These are phyloP conservation scores for Drosophila seclusa DNA, from an alignment of 2,888 invertebrate species.

Conservation along the genomic window DNA sequence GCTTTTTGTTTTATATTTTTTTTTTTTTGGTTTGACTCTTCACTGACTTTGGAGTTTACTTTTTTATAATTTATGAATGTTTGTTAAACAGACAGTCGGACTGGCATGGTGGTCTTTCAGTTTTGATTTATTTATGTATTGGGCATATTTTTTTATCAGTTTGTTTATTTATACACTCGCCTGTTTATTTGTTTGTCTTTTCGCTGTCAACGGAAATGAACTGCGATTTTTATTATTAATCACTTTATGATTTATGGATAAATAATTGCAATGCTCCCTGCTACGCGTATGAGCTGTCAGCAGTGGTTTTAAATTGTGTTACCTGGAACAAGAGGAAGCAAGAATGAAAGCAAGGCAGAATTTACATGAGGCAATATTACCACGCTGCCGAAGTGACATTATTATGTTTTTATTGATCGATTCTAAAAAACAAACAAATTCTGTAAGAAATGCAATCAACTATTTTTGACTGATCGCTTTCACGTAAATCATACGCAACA, in stretches of 20 bases:
- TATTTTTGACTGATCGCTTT: background rate
- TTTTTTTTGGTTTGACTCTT: slow-evolving; percentile 12
- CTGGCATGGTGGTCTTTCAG: slow-evolving; percentile 43
- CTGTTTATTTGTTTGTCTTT: slow-evolving; percentile 60
- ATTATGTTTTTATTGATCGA: background rate
- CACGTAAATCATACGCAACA: slow-evolving; percentile 54
- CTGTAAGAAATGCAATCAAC: background rate
- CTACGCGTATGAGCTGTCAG: slow-evolving; percentile 39
- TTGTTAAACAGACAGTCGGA: slow-evolving; percentile 46
- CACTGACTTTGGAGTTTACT: slow-evolving; percentile 35
- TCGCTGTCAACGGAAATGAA: slow-evolving; percentile 76
- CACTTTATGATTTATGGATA: slow-evolving; percentile 71
- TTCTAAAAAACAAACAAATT: background rate
- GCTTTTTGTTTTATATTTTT: slow-evolving; percentile 5
- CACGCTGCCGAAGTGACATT: slow-evolving; percentile 2
- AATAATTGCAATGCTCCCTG: slow-evolving; percentile 69
- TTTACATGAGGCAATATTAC: background rate
- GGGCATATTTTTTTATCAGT: slow-evolving; percentile 45
- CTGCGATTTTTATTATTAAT: slow-evolving; percentile 76
- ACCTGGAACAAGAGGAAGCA: background rate
- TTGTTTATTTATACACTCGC: slow-evolving; percentile 45
- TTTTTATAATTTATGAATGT: slow-evolving; percentile 65
- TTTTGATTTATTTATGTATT: slow-evolving; percentile 73
- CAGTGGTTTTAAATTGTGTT: slow-evolving; percentile 31
- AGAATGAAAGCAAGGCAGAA: background rate